These are phyloP conservation scores for Grammomys dolichurus DNA, from an alignment of 2,113 vertebrate genomes.

Conservation along the genomic window DNA sequence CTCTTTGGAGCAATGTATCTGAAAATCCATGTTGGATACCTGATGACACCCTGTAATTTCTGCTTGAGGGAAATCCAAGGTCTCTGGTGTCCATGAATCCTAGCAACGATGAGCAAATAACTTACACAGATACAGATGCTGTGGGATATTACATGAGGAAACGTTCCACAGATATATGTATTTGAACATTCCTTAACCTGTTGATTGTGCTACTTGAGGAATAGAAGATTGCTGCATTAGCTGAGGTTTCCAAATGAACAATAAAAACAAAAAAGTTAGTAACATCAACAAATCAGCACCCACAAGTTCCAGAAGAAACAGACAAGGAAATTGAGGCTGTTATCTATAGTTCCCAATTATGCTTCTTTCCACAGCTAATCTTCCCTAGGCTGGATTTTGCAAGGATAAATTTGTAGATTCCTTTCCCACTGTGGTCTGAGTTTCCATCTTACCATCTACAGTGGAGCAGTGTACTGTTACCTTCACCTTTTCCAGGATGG, in stretches of 20 bases:
- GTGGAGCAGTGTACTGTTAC: not conserved
- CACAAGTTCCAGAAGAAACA: not conserved
- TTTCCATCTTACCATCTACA: not conserved
- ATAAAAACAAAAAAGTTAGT: not conserved
- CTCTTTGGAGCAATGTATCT: not conserved
- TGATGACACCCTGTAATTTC: not conserved
- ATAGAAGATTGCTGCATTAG: not conserved
- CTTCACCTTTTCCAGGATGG: not conserved
- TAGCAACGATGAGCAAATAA: not conserved
- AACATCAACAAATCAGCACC: not conserved
- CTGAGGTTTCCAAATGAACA: not conserved
- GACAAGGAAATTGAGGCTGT: not conserved
- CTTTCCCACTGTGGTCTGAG: not conserved
- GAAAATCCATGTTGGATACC: no score
- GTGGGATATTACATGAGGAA: not conserved
- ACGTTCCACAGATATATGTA: not conserved
- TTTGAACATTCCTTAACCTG: not conserved
- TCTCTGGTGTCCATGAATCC: not conserved
- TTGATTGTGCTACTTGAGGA: not conserved
- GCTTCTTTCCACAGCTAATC: not conserved
- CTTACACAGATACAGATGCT: not conserved
- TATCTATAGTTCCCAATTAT: not conserved
- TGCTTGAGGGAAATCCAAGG: not conserved
- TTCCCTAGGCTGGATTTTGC: not conserved
- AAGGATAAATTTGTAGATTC: not conserved